phyloP scores from a whole-genome alignment of 2,888 invertebrate species.

The Drosophila subsilvestris region DNA sequence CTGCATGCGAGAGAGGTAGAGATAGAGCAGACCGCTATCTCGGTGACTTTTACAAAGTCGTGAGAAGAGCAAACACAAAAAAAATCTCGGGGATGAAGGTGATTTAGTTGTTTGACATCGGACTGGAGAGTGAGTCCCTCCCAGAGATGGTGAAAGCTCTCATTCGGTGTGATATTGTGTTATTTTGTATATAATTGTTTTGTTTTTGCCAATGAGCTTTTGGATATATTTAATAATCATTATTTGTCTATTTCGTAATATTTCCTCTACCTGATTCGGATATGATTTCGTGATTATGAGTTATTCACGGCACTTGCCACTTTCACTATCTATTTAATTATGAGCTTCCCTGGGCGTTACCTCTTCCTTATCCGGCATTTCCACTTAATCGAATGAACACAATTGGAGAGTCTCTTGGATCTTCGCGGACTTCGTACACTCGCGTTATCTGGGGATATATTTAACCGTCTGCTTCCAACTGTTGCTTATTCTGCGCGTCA shows the following conservation, averaged over 20 bases:
- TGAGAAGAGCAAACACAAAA: conserved; percentile 30
- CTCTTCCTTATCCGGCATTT: conserved; percentile 63
- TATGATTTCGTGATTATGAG: conserved; percentile 21
- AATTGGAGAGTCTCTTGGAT: conserved; percentile 30
- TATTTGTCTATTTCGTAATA: conserved; percentile 34
- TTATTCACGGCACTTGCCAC: conserved; percentile 34
- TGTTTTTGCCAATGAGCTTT: conserved; percentile 19
- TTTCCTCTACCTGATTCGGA: conserved; percentile 12
- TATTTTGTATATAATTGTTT: conserved; percentile 40
- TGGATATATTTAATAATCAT: conserved; percentile 27
- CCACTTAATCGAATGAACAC: conserved; percentile 50
- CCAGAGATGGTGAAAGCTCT: conserved; percentile 28
- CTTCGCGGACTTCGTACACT: conserved; percentile 28
- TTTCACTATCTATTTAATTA: conserved; percentile 26
- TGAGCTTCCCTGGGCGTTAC: conserved; percentile 45
- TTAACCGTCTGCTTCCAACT: conserved; percentile 4
- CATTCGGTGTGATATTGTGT: conserved; percentile 24
- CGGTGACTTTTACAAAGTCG: conserved; percentile 66
- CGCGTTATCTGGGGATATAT: conserved; percentile 10
- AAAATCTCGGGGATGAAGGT: conserved; percentile 60
- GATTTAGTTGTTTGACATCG: conserved; percentile 52
- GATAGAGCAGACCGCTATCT: conserved; percentile 42
- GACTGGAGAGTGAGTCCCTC: conserved; percentile 34
- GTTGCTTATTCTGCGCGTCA: conserved; percentile 6
- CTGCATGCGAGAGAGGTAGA: conserved; percentile 17